These are phyloP conservation scores for Aphelenchoides fujianensis DNA, from an alignment of 1,140 invertebrate genomes.

Conservation along the genomic window DNA sequence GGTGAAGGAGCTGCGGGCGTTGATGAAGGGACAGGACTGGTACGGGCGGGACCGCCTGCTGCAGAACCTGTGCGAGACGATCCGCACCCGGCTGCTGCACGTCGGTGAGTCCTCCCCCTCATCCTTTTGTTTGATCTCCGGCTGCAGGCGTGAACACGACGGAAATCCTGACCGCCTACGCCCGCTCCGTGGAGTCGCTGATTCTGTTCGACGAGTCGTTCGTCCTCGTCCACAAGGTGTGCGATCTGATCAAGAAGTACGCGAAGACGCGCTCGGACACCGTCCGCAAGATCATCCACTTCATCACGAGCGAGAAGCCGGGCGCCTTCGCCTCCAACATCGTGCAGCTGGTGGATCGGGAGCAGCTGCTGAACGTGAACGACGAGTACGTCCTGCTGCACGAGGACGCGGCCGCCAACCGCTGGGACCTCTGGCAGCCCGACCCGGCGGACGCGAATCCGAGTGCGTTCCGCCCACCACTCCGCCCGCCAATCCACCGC, in stretches of 20 bases:
- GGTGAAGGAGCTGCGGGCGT: constrained; percentile 18
- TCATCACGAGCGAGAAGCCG: constrained; percentile 55
- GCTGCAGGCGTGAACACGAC: constrained; percentile 89
- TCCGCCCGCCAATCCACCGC: constrained; percentile 12
- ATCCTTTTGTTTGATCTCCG: constrained; percentile 13
- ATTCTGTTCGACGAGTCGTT: constrained; percentile 85
- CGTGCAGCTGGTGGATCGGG: constrained; percentile 29
- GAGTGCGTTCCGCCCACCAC: constrained; percentile 24
- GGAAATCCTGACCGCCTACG: constrained; percentile 92
- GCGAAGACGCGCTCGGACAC: constrained; percentile 62
- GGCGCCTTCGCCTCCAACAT: constrained; percentile 35
- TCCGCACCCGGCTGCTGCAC: constrained; percentile 40
- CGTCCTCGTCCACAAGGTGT: constrained; percentile 87
- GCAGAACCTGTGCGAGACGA: constrained; percentile 24
- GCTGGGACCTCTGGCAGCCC: constrained; percentile 50
- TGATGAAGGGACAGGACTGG: constrained; percentile 36
- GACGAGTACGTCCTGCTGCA: constrained; percentile 56
- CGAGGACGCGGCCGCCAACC: constrained; percentile 43
- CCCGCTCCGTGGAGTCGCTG: constrained; percentile 86
- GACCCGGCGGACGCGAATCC: constrained; percentile 56
- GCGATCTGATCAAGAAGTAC: constrained; percentile 79
- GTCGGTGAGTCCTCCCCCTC: constrained; percentile 45
- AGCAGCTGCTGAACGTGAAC: constrained; percentile 46
- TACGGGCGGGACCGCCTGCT: constrained; percentile 47
- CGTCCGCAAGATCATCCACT: constrained; percentile 57